Evolutionary conservation across 1,140 invertebrate species (phyloP).

Genomic region (Neuroterus valhalla): DNA sequence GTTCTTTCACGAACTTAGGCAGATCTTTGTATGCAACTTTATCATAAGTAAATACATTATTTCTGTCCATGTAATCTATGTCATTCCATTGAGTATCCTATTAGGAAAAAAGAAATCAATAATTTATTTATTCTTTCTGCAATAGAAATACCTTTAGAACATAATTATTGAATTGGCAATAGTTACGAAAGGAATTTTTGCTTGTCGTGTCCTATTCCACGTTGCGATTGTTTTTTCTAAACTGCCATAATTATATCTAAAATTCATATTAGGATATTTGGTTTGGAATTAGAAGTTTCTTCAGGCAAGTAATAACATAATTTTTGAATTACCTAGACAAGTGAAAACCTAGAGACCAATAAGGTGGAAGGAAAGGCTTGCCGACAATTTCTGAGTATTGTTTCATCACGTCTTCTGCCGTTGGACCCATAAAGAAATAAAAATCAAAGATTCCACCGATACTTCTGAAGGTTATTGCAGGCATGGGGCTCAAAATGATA

Average conservation of each 20-base stretch:
- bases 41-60: slow-evolving; percentile 91
- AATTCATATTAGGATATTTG: slow-evolving; percentile 30
- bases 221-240: slow-evolving; percentile 81
- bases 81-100: slow-evolving; percentile 90
- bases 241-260: slow-evolving; percentile 82
- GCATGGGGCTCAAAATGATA: slow-evolving; percentile 84
- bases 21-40: slow-evolving; percentile 81
- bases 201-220: slow-evolving; percentile 82
- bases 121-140: no score
- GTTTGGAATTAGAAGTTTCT: no score
- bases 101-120: no score
- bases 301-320: no score
- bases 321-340: slow-evolving; percentile 62
- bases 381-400: slow-evolving; percentile 88
- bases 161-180: no score
- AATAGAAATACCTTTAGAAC: no score
- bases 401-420: slow-evolving; percentile 81
- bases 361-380: slow-evolving; percentile 88
- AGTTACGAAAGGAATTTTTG: slow-evolving; percentile 81
- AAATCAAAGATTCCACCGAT: slow-evolving; percentile 88
- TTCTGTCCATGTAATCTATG: slow-evolving; percentile 93
- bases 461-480: slow-evolving; percentile 84
- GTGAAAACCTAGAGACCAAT: slow-evolving; percentile 92
- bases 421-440: slow-evolving; percentile 84
- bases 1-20: slow-evolving; percentile 82